Percentiles rank a stretch among this genome's conserved stretches.
phyloP scores from a whole-genome alignment of 2,888 invertebrate genomes.

The Macrophya alboannulata region DNA sequence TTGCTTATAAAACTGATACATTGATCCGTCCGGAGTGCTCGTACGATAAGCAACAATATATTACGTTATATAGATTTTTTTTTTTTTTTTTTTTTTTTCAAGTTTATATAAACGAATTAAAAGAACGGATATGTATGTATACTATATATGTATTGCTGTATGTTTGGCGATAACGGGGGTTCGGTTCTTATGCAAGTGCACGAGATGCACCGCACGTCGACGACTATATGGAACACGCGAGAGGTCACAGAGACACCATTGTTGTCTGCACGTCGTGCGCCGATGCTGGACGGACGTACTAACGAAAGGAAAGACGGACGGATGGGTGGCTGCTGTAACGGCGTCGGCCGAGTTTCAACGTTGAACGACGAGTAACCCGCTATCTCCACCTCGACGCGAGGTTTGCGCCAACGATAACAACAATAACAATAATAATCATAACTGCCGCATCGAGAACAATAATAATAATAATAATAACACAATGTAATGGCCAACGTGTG shows the following conservation, averaged over 20 bases:
- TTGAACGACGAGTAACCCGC: conserved; percentile 21
- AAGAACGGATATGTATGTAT: too few species aligned
- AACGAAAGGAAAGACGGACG: background rate
- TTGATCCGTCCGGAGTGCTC: background rate
- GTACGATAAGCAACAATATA: background rate
- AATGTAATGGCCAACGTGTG: background rate
- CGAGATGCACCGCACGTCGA: conserved; percentile 49
- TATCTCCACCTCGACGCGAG: conserved; percentile 3
- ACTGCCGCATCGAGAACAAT: background rate
- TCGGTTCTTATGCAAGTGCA: conserved; percentile 51
- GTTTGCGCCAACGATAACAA: conserved; percentile 29
- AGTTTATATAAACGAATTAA: background rate
- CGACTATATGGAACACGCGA: conserved; percentile 68
- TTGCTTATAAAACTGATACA: background rate
- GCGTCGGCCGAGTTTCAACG: conserved; percentile 41
- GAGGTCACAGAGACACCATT: conserved; percentile 74
- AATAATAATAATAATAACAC: background rate
- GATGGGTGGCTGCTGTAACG: conserved; percentile 7
- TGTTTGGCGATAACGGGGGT: conserved; percentile 42
- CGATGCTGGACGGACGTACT: conserved; percentile 53
- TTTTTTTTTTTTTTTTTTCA: too few species aligned
- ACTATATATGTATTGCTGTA: background rate
- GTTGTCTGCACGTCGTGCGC: conserved; percentile 68
- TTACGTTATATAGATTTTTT: too few species aligned
- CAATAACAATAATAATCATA: background rate